A percentile compares a stretch with the other conserved stretches of the same genome.
Evolutionary conservation across 2,797 vertebrate genomes (phyloP).

Genomic region (Sternarchorhynchus goeldii): DNA sequence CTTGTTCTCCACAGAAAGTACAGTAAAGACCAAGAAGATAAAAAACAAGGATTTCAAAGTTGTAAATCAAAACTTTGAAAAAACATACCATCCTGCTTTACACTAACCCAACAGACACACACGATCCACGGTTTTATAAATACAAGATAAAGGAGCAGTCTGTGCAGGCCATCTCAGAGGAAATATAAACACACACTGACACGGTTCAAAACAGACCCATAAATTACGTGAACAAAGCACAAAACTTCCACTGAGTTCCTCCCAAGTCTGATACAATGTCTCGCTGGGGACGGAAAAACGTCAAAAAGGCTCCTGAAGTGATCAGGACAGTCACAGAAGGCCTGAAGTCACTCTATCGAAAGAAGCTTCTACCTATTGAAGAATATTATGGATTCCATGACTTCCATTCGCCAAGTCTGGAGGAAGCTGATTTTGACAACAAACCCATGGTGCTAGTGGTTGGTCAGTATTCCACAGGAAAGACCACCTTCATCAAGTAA

Average conservation of each 20-base stretch:
- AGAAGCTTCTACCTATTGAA: conserved; percentile 88
- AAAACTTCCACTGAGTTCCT: conserved; percentile 41
- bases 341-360: conserved; percentile 87
- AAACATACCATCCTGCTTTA: background rate
- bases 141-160: conserved; percentile 70
- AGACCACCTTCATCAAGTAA: conserved; percentile 92
- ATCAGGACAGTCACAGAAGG: conserved; percentile 91
- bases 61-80: background rate
- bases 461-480: conserved; percentile 93
- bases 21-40: conserved; percentile 26
- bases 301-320: conserved; percentile 87
- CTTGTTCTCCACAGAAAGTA: conserved; percentile 51
- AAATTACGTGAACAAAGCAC: conserved; percentile 38
- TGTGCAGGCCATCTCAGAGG: conserved; percentile 53
- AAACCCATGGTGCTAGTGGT: conserved; percentile 95
- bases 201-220: conserved; percentile 44
- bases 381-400: conserved; percentile 88
- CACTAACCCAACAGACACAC: conserved; percentile 16
- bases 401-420: conserved; percentile 87
- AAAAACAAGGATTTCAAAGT: background rate
- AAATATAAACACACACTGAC: conserved; percentile 55
- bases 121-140: conserved; percentile 60
- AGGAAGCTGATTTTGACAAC: conserved; percentile 91
- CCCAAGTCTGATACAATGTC: conserved; percentile 76
- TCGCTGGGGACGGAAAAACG: conserved; percentile 87